phyloP scores from a whole-genome alignment of 2,888 invertebrate species.

The Prenolepis imparis region DNA sequence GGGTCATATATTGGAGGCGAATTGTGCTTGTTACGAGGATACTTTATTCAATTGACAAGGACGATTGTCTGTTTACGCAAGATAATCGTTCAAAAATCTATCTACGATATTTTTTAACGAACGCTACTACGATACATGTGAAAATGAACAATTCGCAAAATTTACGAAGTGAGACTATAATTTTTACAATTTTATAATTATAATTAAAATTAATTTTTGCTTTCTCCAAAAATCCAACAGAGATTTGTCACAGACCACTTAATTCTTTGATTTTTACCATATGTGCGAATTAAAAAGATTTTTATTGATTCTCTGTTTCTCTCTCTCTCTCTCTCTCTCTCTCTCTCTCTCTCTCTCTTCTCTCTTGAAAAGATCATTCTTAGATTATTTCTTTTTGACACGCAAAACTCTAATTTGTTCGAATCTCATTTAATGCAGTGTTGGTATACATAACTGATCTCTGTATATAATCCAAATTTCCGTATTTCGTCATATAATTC shows the following conservation, averaged over 20 bases:
- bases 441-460: slow-evolving; percentile 15
- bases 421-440: neutral
- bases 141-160: slow-evolving; percentile 4
- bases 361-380: neutral
- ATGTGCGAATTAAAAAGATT: too few species aligned
- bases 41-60: slow-evolving; percentile 47
- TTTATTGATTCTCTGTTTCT: neutral
- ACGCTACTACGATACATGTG: neutral
- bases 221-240: neutral
- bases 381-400: neutral
- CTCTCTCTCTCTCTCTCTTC: too few species aligned
- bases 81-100: slow-evolving; percentile 44
- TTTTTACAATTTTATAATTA: neutral
- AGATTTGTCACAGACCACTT: neutral
- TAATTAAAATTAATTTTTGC: neutral
- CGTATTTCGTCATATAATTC: neutral
- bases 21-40: slow-evolving; percentile 63
- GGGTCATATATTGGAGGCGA: slow-evolving; percentile 53
- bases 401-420: neutral
- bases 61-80: slow-evolving; percentile 61
- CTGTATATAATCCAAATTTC: neutral
- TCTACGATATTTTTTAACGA: neutral
- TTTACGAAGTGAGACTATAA: neutral
- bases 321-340: neutral
- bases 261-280: neutral